Evolutionary conservation across 2,888 invertebrate genomes (phyloP).

Genomic region (Athalia circularis): DNA sequence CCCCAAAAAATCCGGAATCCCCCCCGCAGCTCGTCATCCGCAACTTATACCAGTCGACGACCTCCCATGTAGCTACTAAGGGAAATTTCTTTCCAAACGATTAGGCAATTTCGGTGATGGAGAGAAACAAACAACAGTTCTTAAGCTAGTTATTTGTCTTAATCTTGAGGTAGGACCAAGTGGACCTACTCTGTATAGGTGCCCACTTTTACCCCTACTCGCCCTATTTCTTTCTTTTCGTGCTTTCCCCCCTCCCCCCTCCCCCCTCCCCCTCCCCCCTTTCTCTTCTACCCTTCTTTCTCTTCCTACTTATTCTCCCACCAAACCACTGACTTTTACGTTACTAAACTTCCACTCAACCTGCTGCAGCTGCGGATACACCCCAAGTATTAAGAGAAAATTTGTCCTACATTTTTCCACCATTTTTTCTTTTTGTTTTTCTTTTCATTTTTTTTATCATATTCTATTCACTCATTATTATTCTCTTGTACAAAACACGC

Average conservation of each 20-base stretch:
- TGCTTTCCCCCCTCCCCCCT: conserved; percentile 1
- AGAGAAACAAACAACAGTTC: conserved; percentile 28
- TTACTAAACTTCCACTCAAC: conserved; percentile 11
- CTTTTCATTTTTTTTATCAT: too few species aligned
- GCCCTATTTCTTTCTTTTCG: too few species aligned
- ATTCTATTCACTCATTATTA: too few species aligned
- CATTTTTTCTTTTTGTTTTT: too few species aligned
- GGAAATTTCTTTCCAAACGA: conserved; percentile 29
- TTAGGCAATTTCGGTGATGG: conserved; percentile 30
- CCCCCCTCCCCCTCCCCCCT: conserved; percentile 5
- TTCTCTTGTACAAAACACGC: too few species aligned
- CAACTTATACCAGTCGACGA: background rate
- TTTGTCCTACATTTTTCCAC: too few species aligned
- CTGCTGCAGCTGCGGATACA: background rate
- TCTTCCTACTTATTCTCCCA: background rate
- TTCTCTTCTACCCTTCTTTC: background rate
- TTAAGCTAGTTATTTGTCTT: conserved; percentile 35
- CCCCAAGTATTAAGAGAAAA: too few species aligned
- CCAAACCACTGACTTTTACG: conserved; percentile 14
- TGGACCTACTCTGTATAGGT: background rate
- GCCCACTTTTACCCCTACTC: too few species aligned
- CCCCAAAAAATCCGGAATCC: too few species aligned
- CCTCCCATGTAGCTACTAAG: conserved; percentile 16
- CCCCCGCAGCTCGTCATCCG: background rate
- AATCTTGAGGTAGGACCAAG: conserved; percentile 37